Conservation (phyloP, 1,140 invertebrate genomes). For the Drosophila sulfurigaster region DNA sequence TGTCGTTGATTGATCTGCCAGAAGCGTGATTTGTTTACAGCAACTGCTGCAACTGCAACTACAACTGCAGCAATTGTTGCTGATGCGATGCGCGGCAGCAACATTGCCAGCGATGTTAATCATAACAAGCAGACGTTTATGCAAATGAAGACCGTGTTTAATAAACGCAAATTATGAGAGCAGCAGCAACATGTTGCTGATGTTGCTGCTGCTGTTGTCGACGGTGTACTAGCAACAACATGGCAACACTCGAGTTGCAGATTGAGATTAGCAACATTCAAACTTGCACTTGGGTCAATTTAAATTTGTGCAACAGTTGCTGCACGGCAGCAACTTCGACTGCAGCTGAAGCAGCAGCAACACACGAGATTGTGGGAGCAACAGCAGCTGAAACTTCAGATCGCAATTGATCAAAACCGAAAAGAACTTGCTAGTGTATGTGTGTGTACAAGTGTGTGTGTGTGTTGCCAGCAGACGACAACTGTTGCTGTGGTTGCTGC, state of each 20-base stretch:
- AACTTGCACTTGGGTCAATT: slow-evolving; percentile 83
- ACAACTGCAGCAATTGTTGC: slow-evolving; percentile 36
- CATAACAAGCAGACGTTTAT: slow-evolving; percentile 67
- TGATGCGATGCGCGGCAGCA: slow-evolving; percentile 17
- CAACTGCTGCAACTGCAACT: slow-evolving; percentile 35
- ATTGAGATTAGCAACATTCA: slow-evolving; percentile 79
- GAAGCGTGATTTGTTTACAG: slow-evolving; percentile 75
- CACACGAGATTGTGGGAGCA: slow-evolving; percentile 78
- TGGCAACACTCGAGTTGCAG: slow-evolving; percentile 42
- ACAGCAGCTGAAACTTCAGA: slow-evolving; percentile 63
- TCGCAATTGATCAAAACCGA: slow-evolving; percentile 74
- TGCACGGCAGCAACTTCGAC: slow-evolving; percentile 38
- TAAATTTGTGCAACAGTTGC: slow-evolving; percentile 80
- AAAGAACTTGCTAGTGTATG: slow-evolving; percentile 7
- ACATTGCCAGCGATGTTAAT: slow-evolving; percentile 55
- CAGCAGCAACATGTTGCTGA: slow-evolving; percentile 46
- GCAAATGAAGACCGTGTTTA: slow-evolving; percentile 76
- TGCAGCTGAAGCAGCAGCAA: slow-evolving; percentile 53
- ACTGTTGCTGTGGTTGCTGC: slow-evolving; percentile 31
- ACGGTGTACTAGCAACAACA: slow-evolving; percentile 42
- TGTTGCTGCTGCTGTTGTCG: slow-evolving; percentile 27
- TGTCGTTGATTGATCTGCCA: slow-evolving; percentile 68
- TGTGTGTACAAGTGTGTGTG: slow-evolving; percentile 29
- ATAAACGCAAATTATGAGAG: slow-evolving; percentile 81
- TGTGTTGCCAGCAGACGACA: slow-evolving; percentile 38